These are phyloP conservation scores for Nomia melanderi DNA, from an alignment of 1,140 invertebrate species.

Conservation along the genomic window DNA sequence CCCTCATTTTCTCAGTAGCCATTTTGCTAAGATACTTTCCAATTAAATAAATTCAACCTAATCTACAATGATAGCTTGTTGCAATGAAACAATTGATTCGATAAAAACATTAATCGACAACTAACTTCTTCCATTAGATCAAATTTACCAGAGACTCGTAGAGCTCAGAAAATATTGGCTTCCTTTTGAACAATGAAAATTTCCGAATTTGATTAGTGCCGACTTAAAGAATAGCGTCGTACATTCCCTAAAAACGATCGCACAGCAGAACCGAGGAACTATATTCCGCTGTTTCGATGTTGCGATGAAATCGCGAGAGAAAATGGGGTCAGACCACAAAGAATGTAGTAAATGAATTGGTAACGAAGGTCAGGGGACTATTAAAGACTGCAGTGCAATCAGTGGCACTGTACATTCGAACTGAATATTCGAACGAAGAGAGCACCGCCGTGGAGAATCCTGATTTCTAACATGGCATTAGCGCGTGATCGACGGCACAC, in stretches of 20 bases:
- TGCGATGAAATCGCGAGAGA: neutral
- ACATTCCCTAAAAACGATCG: constrained; percentile 1
- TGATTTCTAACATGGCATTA: neutral
- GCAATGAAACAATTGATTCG: neutral
- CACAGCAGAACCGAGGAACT: neutral
- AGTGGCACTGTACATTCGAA: neutral
- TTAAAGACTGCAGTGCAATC: neutral
- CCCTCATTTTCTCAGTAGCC: constrained; percentile 1
- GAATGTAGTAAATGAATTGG: constrained; percentile 1
- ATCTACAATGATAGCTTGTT: neutral
- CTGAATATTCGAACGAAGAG: constrained; percentile 1
- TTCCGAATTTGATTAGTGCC: neutral
- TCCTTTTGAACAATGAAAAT: neutral
- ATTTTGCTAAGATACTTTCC: neutral
- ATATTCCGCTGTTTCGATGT: neutral
- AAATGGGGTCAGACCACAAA: neutral
- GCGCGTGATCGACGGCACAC: neutral
- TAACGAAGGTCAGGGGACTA: constrained; percentile 7
- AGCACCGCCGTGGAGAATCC: neutral
- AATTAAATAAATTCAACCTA: neutral
- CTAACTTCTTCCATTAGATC: too few species aligned
- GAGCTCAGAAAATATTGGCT: too few species aligned
- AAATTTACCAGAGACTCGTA: too few species aligned
- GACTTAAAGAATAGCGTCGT: neutral
- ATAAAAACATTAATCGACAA: neutral